A percentile compares a stretch with the other conserved stretches of the same genome.
Conservation (phyloP, 92 coral and sea anemone genomes). For the Bergia sp. region DNA sequence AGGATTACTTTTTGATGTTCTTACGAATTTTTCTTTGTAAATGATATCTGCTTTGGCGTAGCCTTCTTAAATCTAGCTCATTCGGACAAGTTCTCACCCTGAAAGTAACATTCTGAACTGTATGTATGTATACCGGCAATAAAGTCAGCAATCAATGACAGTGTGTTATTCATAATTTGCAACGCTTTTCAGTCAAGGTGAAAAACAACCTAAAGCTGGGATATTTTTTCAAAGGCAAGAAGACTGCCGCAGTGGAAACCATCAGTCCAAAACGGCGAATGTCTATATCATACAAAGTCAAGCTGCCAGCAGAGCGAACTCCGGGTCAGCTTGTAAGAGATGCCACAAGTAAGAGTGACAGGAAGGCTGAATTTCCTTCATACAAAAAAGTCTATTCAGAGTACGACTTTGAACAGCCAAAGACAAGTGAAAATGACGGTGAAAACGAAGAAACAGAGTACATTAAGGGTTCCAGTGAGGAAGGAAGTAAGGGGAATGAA, state of each 20-base stretch:
- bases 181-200: conserved; percentile 36
- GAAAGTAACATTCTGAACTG: background rate
- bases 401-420: background rate
- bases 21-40: background rate
- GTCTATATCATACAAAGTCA: conserved; percentile 64
- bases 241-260: conserved; percentile 30
- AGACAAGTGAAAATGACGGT: background rate
- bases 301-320: conserved; percentile 48
- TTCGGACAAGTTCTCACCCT: background rate
- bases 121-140: background rate
- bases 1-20: too few relatives aligned
- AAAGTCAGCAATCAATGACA: background rate
- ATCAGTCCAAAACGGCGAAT: conserved; percentile 47
- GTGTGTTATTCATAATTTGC: conserved; percentile 19
- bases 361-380: conserved; percentile 21
- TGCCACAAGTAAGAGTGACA: conserved; percentile 14
- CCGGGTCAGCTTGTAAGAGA: conserved; percentile 36
- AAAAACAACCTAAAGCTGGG: conserved; percentile 45
- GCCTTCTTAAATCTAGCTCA: background rate
- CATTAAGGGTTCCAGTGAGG: background rate
- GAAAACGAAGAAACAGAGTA: conserved; percentile 4
- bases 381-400: background rate
- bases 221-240: conserved; percentile 67
- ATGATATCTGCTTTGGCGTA: background rate
- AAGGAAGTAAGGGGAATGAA: conserved; percentile 38